Base-by-base conservation (phyloP, 1,140 invertebrate species). In the Drosophila bocki region DNA sequence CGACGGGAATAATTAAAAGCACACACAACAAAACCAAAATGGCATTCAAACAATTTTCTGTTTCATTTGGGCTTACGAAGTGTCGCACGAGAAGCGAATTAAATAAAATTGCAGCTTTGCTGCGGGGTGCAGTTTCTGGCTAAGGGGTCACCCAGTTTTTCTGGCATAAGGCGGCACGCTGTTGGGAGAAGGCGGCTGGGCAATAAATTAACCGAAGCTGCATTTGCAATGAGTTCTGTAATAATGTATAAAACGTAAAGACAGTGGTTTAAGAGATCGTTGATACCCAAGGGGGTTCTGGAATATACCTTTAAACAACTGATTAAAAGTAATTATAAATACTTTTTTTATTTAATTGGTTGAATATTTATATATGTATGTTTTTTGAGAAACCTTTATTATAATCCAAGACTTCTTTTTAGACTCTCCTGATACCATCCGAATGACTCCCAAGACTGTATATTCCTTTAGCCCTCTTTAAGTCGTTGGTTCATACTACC, bases 41-140 rank as follows among this genome's bases (percentile, higher is more conserved):
- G 76, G 62, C 81, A 84, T 77, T 84, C 77, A 72, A 84, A 72
- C 62, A 72, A 72, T 80, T 77, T 54, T 64, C 37, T 39, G 70
- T 75, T 63, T 78, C 60, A 69, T 78, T 78, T 57, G 53, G 35
- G 35, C 53, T 42, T 45, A 47, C 70, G 42, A 59, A 70, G 48
- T 64, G 22, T 70, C 45, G 56, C 69, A 70, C 67, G 67, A 51
- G 65, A n/a, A 56, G 44, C 44, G 15, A 72, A 71, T 59, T 32
- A 50, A 59, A 48, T 50, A 35, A 32, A 72, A 45, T 26, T 26
- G 26, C 51, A 41, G 33, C 19, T 48, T 50, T 13, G 39, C 35
- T 54, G n/a, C 7, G 35, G 53, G 61, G 26, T 54, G 47, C 45
- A 53, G 47, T 19, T 33, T 19, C 22, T 50, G 35, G 7, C 22